These are phyloP conservation scores for Chloroclysta siterata DNA, from an alignment of 2,888 invertebrate genomes.

Conservation along the genomic window DNA sequence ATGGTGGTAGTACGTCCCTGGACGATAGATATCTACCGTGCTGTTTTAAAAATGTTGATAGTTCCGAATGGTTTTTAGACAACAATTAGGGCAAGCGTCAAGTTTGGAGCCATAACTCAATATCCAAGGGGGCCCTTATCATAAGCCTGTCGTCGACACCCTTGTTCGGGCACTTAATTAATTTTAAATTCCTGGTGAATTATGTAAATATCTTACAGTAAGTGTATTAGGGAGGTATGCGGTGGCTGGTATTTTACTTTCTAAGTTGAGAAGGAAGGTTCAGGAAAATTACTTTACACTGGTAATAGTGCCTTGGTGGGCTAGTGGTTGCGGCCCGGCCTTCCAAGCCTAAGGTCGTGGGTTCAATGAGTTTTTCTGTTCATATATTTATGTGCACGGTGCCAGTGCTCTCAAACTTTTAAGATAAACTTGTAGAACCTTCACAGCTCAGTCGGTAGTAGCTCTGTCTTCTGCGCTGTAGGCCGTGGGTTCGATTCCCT, in stretches of 20 bases:
- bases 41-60: neutral
- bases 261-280: neutral
- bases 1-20: too few relatives aligned
- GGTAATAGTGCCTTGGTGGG: too few relatives aligned
- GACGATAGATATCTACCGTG: too few relatives aligned
- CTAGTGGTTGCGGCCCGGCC: too few relatives aligned
- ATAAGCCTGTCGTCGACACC: constrained; percentile 35
- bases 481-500: too few relatives aligned
- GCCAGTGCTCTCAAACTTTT: too few relatives aligned
- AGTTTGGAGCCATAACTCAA: constrained; percentile 26
- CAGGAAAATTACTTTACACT: neutral
- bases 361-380: too few relatives aligned
- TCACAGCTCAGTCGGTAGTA: too few relatives aligned
- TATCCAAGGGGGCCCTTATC: constrained; percentile 32
- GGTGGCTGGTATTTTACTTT: neutral
- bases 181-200: constrained; percentile 34
- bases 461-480: too few relatives aligned
- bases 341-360: too few relatives aligned
- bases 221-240: constrained; percentile 20
- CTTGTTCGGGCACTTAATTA: constrained; percentile 35
- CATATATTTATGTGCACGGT: too few relatives aligned
- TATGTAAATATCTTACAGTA: constrained; percentile 30
- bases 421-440: too few relatives aligned
- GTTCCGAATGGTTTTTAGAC: constrained; percentile 11
- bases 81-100: constrained; percentile 14